Evolutionary conservation across 2,888 invertebrate genomes (phyloP), one percentile per base, ranked within the genome.

Genomic region (Schrankia costaestrigalis): DNA sequence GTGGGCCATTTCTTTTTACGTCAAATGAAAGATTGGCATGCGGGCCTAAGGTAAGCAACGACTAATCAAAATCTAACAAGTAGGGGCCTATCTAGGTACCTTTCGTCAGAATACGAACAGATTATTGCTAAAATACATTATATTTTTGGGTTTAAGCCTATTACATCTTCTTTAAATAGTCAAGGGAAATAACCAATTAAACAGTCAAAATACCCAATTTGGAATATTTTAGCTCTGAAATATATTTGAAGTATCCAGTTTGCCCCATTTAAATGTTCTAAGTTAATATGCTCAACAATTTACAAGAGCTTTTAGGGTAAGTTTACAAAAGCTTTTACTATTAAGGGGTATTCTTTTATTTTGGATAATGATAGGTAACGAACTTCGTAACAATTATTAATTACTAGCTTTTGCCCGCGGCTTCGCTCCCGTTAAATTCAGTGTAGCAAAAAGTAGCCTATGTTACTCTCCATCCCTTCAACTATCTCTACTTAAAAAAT

Each of bases 21-120:
- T 26, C 26, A 37, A 55, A 43, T 36, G 26, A 34, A 53, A 46
- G 37, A 54, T 52, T 40, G 37, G 35, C 37, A 56, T 56, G 51
- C 58, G 58, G 58, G 58, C 18, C 36, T 11, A 53, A 50, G 45
- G 56, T 54, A 57, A 51, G 42, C 55, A 51, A 41, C 37, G 38
- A 35, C 43, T 45, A 54, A 56, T 57, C 51, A 56, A 43, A 47
- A 46, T 23, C 36, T 18, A 14, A 14, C 22, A 17, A 35, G 17
- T 17, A 29, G 26, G 26, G 9, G n/a, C n/a, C 6, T n/a, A 21
- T 21, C 5, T 3, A 9, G 21, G 21, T 21, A 21, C n/a, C n/a
- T n/a, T 25, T 19, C 24, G 34, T 29, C 35, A 35, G 30, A 25
- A 35, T 26, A 25, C 23, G 35, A 30, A 27, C 17, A 15, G 31